phyloP scores from a whole-genome alignment of 2,113 vertebrate species.

The Lethenteron reissneri region DNA sequence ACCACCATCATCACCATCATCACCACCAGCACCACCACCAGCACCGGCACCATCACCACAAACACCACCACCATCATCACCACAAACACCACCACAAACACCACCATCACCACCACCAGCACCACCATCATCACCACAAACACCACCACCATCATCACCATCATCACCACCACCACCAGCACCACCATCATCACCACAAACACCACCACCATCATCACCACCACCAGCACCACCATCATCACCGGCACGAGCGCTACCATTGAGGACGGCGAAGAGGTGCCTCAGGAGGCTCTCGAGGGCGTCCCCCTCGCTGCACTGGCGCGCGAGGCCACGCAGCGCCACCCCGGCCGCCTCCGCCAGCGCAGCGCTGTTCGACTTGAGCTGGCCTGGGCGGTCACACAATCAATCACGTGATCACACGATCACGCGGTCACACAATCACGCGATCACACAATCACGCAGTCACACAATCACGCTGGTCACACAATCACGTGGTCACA shows the following conservation, averaged over 20 bases:
- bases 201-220: neutral
- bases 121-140: neutral
- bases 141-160: neutral
- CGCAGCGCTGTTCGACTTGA: conserved; percentile 69
- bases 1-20: neutral
- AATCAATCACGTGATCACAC: neutral
- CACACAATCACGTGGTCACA: neutral
- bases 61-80: neutral
- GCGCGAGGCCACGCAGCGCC: conserved; percentile 57
- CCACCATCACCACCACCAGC: neutral
- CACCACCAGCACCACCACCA: neutral
- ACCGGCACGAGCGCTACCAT: conserved; percentile 29
- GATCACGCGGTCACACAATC: neutral
- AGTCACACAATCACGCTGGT: neutral
- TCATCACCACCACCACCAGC: too few species aligned
- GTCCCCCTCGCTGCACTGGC: conserved; percentile 59
- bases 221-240: neutral
- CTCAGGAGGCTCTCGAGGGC: conserved; percentile 46
- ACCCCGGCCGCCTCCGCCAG: conserved; percentile 69
- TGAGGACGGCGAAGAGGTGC: conserved; percentile 69
- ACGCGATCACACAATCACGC: neutral
- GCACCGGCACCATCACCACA: neutral
- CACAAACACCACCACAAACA: neutral
- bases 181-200: neutral
- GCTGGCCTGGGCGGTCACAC: conserved; percentile 38